phyloP scores from a whole-genome alignment of 2,113 vertebrate species.

The Penelope pileata region DNA sequence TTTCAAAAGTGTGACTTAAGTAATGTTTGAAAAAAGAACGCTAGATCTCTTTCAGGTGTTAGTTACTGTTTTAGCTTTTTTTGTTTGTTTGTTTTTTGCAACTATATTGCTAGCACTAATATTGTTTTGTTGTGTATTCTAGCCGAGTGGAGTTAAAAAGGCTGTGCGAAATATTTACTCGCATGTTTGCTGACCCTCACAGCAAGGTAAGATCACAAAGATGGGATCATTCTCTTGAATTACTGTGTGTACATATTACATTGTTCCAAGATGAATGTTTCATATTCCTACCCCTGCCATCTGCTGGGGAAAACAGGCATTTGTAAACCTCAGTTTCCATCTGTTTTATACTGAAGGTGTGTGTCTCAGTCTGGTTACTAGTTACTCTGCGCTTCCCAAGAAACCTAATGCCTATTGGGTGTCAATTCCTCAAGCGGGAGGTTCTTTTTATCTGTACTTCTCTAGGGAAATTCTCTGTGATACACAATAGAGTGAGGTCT shows the following conservation, averaged over 20 bases:
- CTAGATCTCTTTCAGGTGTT: not conserved
- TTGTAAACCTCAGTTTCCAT: not conserved
- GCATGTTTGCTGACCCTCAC: slow-evolving; percentile 99
- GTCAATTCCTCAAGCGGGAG: not conserved
- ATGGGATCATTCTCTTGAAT: fast-evolving
- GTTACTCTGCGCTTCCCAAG: not conserved
- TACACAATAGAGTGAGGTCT: not conserved
- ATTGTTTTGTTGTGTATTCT: not conserved
- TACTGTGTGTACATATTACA: not conserved
- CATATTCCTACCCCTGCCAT: slow-evolving; percentile 20
- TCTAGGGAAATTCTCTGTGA: not conserved
- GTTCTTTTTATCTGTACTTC: not conserved
- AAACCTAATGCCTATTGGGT: not conserved
- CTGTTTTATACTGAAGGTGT: not conserved
- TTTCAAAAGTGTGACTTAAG: not conserved
- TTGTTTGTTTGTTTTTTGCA: not conserved
- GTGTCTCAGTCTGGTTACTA: not conserved
- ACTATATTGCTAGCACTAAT: not conserved
- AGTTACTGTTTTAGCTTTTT: not conserved
- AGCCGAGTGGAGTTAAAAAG: slow-evolving; percentile 98
- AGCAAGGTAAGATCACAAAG: slow-evolving; percentile 87
- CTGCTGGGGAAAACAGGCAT: not conserved
- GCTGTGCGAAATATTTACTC: slow-evolving; percentile 98
- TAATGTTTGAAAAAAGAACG: not conserved
- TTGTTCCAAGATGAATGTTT: not conserved